phyloP scores from a whole-genome alignment of 2,888 invertebrate species.

The Phyllotreta striolata region DNA sequence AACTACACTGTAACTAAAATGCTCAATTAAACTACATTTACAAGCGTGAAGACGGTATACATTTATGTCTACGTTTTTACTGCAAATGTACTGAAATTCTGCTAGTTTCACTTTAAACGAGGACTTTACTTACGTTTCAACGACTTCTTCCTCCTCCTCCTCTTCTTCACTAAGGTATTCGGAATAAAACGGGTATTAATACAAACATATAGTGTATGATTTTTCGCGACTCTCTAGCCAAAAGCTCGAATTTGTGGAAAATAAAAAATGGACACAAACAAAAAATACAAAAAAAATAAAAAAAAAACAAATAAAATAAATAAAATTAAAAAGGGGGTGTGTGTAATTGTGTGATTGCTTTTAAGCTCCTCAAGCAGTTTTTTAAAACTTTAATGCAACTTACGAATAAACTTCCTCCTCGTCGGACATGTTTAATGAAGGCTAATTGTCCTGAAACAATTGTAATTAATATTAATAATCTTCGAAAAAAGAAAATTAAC shows the following conservation, averaged over 20 bases:
- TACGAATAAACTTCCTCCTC: conserved; percentile 94
- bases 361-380: conserved; percentile 44
- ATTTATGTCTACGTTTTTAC: background rate
- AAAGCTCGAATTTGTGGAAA: conserved; percentile 43
- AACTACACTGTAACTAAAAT: conserved; percentile 16
- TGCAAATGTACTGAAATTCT: background rate
- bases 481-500: background rate
- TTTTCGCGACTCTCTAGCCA: conserved; percentile 45
- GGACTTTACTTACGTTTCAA: conserved; percentile 72
- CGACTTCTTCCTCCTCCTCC: conserved; percentile 84
- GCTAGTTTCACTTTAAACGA: background rate
- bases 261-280: conserved; percentile 30
- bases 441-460: conserved; percentile 68
- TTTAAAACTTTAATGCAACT: conserved; percentile 63
- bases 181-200: conserved; percentile 54
- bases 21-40: background rate
- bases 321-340: background rate
- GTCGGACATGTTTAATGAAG: conserved; percentile 86
- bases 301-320: conserved; percentile 20
- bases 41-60: background rate
- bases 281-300: conserved; percentile 30
- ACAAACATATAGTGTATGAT: conserved; percentile 35
- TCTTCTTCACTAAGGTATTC: conserved; percentile 69
- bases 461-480: conserved; percentile 25
- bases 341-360: conserved; percentile 29